Evolutionary conservation across 2,797 vertebrate genomes (phyloP).

Genomic region (Pelodytes ibericus): DNA sequence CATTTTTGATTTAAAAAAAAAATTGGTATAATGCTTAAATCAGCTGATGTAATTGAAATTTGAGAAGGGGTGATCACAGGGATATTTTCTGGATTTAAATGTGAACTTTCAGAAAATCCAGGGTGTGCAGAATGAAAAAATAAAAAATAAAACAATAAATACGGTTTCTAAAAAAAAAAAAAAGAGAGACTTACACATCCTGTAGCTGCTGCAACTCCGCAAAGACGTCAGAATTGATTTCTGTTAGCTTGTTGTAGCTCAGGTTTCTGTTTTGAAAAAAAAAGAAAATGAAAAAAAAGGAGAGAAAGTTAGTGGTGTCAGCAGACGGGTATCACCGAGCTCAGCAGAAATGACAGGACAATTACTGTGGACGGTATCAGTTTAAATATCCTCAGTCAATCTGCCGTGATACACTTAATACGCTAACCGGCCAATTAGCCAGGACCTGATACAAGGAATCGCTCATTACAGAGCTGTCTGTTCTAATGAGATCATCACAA

Average conservation of each 20-base stretch:
- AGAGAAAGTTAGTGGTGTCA: conserved; percentile 59
- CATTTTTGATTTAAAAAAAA: no score
- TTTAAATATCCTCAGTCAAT: conserved; percentile 13
- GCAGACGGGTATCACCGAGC: conserved; percentile 53
- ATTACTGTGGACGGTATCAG: conserved; percentile 55
- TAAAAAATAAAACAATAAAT: conserved; percentile 26
- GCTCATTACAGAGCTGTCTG: conserved; percentile 1
- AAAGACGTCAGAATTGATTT: conserved; percentile 82
- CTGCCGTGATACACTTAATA: conserved; percentile 50
- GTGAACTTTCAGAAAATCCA: conserved; percentile 17
- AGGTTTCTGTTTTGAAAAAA: conserved; percentile 85
- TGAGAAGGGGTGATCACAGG: conserved; percentile 14
- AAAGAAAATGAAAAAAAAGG: conserved; percentile 36
- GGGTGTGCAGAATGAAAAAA: not conserved
- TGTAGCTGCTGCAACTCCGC: conserved; percentile 81
- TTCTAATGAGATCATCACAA: conserved; percentile 46
- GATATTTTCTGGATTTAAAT: conserved; percentile 53
- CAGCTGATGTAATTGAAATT: conserved; percentile 20
- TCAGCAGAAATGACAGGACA: conserved; percentile 58
- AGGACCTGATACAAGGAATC: conserved; percentile 31
- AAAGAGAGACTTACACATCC: conserved; percentile 88
- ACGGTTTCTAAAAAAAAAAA: conserved; percentile 22
- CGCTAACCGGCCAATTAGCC: not conserved
- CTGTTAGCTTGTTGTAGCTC: conserved; percentile 88
- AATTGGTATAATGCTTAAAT: not conserved